Base-by-base conservation (phyloP, 2,888 invertebrate genomes). In the Hecatera dysodea region DNA sequence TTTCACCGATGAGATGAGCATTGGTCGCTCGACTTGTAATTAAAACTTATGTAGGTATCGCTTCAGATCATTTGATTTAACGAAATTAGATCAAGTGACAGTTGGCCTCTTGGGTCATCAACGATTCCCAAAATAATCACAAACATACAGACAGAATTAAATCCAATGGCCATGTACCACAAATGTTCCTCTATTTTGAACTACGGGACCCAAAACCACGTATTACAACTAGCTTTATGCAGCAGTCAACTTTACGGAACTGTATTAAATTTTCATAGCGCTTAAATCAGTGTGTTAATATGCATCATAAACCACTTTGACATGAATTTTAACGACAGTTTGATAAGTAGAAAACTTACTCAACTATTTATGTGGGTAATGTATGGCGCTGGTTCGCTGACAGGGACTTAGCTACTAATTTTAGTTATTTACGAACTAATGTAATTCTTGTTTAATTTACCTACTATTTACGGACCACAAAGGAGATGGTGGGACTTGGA, bases 241-340 rank as follows among this genome's bases (percentile, higher is more conserved):
- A 24, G 29, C 46, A 68, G 39, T 42, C 36, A 75, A 12, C 36
- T 72, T 15, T 7, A 5, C 33, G 29, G 9, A 59, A 27, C 52
- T 50, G n/a, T 48, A 74, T 76, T 62, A 69, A 77, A 81, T 33
- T 69, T 70, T 68, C 70, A 77, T 48, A 44, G 46, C 15, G 8
- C 46, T 75, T 75, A 62, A 78, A 81, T 78, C 72, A 82, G 62
- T 78, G 61, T 81, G 59, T 72, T 78, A 72, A 82, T 72, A 72
- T 78, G 79, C 73, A 82, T 66, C 79, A 48, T 72, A 82, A 66
- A 72, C 55, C 55, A 60, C 66, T 78, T 66, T 78, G 60, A 82
- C 59, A 66, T 59, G 50, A 57, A 82, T 63, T 78, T 72, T 60
- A 82, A 72, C 59, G 73, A 29, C n/a, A 52, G 65, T 82, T 78